These are phyloP conservation scores for Lagocephalus sceleratus DNA, from an alignment of 2,797 vertebrate genomes.

Conservation along the genomic window DNA sequence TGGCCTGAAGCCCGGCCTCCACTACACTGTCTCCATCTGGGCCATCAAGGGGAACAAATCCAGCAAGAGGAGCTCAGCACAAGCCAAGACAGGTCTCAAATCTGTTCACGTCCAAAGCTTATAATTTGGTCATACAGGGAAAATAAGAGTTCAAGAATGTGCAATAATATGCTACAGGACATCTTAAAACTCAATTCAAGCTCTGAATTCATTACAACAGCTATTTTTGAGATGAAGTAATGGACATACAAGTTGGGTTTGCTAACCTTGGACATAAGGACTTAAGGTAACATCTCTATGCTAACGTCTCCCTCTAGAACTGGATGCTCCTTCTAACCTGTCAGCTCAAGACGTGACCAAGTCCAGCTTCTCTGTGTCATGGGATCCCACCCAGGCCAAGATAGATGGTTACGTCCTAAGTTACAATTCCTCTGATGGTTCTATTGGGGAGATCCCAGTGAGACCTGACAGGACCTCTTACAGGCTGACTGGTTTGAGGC, in stretches of 20 bases:
- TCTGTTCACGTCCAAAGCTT: constrained; percentile 6
- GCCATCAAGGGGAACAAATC: constrained; percentile 71
- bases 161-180: too few relatives aligned
- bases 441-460: constrained; percentile 66
- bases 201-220: too few relatives aligned
- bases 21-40: constrained; percentile 75
- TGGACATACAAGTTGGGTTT: too few relatives aligned
- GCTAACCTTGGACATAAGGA: too few relatives aligned
- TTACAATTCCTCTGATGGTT: constrained; percentile 72
- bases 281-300: constrained; percentile 2
- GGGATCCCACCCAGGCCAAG: constrained; percentile 74
- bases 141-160: not conserved
- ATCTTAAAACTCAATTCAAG: too few relatives aligned
- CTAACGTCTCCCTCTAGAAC: constrained; percentile 54
- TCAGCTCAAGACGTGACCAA: constrained; percentile 73
- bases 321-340: constrained; percentile 77
- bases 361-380: constrained; percentile 74
- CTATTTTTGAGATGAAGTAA: too few relatives aligned
- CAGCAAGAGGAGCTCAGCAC: constrained; percentile 72
- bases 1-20: constrained; percentile 71
- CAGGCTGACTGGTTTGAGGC: constrained; percentile 70
- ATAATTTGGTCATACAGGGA: not conserved
- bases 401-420: constrained; percentile 79
- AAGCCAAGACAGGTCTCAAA: constrained; percentile 54
- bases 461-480: constrained; percentile 69